phyloP scores from a whole-genome alignment of 2,113 vertebrate species.

The Ptilonorhynchus violaceus region DNA sequence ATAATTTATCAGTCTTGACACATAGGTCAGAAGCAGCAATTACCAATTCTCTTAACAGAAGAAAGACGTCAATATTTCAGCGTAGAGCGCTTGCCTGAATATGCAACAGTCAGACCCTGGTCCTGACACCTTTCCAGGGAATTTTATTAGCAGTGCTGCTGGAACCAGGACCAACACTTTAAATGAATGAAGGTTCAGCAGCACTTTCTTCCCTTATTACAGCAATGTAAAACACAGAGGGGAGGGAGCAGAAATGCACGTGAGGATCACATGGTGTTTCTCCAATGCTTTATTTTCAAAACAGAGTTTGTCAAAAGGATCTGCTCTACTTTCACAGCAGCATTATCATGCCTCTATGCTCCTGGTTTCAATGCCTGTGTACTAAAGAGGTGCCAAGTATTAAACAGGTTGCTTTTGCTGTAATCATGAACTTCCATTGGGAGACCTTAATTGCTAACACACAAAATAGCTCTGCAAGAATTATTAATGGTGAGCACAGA shows the following conservation, averaged over 20 bases:
- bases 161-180: not conserved
- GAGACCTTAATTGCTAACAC: slow-evolving; percentile 69
- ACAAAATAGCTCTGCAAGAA: slow-evolving; percentile 65
- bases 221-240: not conserved
- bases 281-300: not conserved
- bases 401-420: slow-evolving; percentile 66
- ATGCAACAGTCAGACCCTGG: not conserved
- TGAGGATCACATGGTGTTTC: not conserved
- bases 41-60: not conserved
- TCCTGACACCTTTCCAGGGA: not conserved
- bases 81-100: not conserved
- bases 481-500: slow-evolving; percentile 63
- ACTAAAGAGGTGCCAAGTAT: slow-evolving; percentile 51
- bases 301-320: not conserved
- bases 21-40: not conserved
- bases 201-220: not conserved
- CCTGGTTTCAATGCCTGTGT: slow-evolving; percentile 52
- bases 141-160: not conserved
- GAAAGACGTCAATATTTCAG: not conserved
- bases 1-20: not conserved
- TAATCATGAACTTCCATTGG: slow-evolving; percentile 69
- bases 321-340: slow-evolving; percentile 19
- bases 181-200: not conserved
- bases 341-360: slow-evolving; percentile 33
- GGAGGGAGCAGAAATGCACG: not conserved